These are phyloP conservation scores for Karalla daura DNA, from an alignment of 2,797 vertebrate species.

Conservation along the genomic window DNA sequence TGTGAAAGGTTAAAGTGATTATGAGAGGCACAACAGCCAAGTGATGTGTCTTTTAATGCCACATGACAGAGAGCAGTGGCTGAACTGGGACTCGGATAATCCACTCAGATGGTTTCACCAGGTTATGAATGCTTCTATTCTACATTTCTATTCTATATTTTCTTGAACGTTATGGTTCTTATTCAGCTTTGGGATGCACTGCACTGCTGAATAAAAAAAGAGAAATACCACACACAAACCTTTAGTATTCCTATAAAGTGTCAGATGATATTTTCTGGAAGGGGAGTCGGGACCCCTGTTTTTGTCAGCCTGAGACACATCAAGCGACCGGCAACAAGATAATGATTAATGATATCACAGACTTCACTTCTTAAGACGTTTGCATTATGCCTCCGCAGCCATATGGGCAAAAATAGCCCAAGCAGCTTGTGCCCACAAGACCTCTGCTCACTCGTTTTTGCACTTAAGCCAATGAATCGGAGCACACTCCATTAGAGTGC, in stretches of 20 bases:
- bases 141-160: neutral
- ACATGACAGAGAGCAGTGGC: neutral
- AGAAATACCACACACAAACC: neutral
- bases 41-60: neutral
- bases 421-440: neutral
- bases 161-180: neutral
- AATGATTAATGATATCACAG: neutral
- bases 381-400: neutral
- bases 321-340: neutral
- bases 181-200: neutral
- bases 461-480: neutral
- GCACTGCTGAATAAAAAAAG: neutral
- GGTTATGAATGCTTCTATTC: neutral
- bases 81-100: neutral
- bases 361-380: neutral
- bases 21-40: neutral
- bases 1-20: neutral
- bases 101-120: neutral
- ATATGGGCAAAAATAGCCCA: neutral
- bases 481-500: constrained; percentile 12
- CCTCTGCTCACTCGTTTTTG: neutral
- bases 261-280: neutral
- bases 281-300: too few relatives aligned
- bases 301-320: neutral
- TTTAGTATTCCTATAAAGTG: neutral